phyloP scores from a whole-genome alignment of 2,113 vertebrate genomes.

The Stegostoma tigrinum region DNA sequence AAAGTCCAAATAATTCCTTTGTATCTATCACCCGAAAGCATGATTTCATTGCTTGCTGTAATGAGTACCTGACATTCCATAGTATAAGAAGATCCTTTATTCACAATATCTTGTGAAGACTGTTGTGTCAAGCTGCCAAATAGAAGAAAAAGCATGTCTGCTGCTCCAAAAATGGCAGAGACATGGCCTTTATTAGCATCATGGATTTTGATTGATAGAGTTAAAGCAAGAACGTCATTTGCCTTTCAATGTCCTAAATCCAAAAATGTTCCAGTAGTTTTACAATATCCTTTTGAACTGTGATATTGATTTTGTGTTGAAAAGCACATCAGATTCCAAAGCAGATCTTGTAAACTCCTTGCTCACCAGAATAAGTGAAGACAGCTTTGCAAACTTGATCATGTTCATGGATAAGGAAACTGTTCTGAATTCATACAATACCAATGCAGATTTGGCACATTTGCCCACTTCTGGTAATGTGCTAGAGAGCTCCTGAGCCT shows the following conservation, averaged over 20 bases:
- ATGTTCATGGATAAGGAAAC: neutral
- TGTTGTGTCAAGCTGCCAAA: neutral
- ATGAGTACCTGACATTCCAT: neutral
- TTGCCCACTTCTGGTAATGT: neutral
- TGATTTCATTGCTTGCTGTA: neutral
- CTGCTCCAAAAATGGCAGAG: neutral
- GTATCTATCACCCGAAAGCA: neutral
- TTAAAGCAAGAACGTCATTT: neutral
- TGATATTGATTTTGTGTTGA: neutral
- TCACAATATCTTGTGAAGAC: neutral
- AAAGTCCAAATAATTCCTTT: neutral
- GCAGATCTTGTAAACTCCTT: neutral
- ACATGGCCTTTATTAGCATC: neutral
- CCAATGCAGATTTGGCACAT: neutral
- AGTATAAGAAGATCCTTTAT: neutral
- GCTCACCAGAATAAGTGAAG: neutral
- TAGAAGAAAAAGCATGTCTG: neutral
- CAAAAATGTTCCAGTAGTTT: neutral
- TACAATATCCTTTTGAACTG: neutral
- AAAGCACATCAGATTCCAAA: neutral
- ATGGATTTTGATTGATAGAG: neutral
- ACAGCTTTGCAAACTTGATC: neutral
- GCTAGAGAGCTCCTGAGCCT: neutral
- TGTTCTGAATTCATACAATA: neutral
- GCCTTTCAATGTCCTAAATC: neutral